Percentiles rank a stretch among this genome's conserved stretches.
phyloP scores from a whole-genome alignment of 2,797 vertebrate genomes.

The Caiman crocodilus region DNA sequence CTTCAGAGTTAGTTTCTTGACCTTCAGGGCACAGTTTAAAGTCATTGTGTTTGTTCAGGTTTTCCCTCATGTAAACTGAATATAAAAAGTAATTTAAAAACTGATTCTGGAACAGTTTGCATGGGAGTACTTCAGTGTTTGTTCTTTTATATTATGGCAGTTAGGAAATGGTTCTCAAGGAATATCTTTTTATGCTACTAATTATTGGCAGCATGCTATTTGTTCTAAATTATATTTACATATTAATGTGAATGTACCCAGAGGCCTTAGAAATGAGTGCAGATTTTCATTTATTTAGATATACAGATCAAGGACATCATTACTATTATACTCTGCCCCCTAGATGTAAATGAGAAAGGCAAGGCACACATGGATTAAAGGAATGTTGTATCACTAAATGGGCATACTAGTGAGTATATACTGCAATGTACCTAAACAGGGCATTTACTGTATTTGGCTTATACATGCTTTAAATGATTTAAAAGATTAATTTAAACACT shows the following conservation, averaged over 20 bases:
- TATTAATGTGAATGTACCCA: neutral
- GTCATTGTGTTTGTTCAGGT: neutral
- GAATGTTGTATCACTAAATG: neutral
- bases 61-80: neutral
- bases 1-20: neutral
- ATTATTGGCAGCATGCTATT: neutral
- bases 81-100: conserved; percentile 16
- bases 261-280: neutral
- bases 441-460: neutral
- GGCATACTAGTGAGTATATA: neutral
- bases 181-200: neutral
- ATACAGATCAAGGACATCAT: neutral
- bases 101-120: neutral
- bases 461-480: neutral
- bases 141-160: neutral
- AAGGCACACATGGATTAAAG: neutral
- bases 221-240: neutral
- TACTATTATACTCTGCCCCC: neutral
- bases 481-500: neutral
- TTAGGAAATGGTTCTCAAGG: neutral
- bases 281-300: neutral
- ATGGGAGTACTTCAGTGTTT: neutral
- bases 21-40: neutral
- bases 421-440: neutral
- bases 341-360: neutral